Conservation (phyloP, 2,113 vertebrate species). For the Cyanistes caeruleus region DNA sequence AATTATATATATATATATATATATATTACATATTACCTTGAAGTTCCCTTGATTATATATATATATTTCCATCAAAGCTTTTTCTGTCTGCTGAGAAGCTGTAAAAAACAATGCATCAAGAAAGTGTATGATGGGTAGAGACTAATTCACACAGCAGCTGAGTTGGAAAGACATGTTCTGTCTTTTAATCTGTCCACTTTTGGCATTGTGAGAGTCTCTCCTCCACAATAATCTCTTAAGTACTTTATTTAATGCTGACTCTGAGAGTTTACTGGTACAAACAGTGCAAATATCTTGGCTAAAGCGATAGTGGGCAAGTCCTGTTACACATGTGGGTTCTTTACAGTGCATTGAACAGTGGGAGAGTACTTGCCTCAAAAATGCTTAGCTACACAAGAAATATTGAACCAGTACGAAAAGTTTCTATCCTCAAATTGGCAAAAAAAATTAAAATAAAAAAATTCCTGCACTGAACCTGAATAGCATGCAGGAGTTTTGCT, state of each 20-base stretch:
- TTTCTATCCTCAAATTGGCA: not conserved
- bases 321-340: not conserved
- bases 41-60: not conserved
- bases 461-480: not conserved
- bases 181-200: slow-evolving; percentile 8
- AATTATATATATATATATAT: not conserved
- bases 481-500: not conserved
- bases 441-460: not conserved
- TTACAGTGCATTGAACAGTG: not conserved
- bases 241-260: not conserved
- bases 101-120: not conserved
- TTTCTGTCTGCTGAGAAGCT: not conserved
- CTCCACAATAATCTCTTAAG: not conserved
- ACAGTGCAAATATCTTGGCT: not conserved
- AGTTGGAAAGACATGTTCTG: not conserved
- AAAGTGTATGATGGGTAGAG: not conserved
- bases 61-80: not conserved
- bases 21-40: not conserved
- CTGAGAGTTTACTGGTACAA: not conserved
- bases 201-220: not conserved
- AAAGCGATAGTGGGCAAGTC: not conserved
- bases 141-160: not conserved
- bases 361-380: not conserved
- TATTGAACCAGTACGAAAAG: not conserved
- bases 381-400: not conserved